Base-by-base conservation (phyloP, 2,888 invertebrate genomes). In the Microctonus brassicae region DNA sequence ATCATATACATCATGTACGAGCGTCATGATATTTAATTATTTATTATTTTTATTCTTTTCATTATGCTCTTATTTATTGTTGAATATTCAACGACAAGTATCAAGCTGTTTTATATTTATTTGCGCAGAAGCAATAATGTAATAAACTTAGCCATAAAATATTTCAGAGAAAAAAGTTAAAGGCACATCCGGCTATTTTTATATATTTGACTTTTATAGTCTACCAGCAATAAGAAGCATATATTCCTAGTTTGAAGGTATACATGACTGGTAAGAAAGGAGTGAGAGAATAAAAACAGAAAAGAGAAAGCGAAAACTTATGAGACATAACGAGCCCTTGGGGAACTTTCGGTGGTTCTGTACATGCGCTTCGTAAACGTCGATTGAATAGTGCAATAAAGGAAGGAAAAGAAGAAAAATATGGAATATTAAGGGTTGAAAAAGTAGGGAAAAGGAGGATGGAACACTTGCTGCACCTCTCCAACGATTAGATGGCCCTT, bases 401-500 rank as follows among this genome's bases (percentile, higher is more conserved):
- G 26, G 63, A 11, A 36, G 5, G 22, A 17, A 29, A 22, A 36
- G n/a, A n/a, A n/a, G n/a, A n/a, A n/a, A n/a, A n/a, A n/a, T n/a
- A n/a, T n/a, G n/a, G n/a, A n/a, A n/a, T n/a, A n/a, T n/a, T n/a
- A n/a, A n/a, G n/a, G n/a, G n/a, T n/a, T n/a, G n/a, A n/a, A n/a
- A n/a, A n/a, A n/a, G n/a, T n/a, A n/a, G n/a, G n/a, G n/a, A n/a
- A 55, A 7, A 52, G 17, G 42, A 47, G 62, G 53, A 65, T 52
- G 65, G 68, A 39, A 22, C 61, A 33, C 22, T 42, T 22, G 58
- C 55, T 33, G 24, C 58, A 47, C 34, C 60, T 52, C 53, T 73
- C 65, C 17, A 68, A 75, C 73, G 73, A n/a, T n/a, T n/a, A n/a
- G n/a, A 76, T 75, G 76, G 73, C 70, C 71, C 76, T 75, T 69